Evolutionary conservation across 2,797 vertebrate species (phyloP).

Genomic region (Enoplosus armatus): DNA sequence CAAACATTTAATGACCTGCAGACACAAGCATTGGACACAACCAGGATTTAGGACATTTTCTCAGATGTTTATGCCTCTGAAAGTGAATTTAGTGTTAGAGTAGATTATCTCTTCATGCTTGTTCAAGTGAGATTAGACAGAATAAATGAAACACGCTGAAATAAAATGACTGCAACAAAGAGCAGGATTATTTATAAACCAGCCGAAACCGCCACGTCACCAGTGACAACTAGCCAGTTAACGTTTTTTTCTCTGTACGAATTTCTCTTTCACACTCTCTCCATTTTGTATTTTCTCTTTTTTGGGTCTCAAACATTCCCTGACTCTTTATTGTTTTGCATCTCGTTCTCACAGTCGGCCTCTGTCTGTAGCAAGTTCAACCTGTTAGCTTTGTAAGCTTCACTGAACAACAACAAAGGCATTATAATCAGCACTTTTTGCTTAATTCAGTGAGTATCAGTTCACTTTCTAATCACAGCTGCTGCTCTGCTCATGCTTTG

Average conservation of each 20-base stretch:
- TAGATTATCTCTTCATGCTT: background rate
- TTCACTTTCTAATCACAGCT: conserved; percentile 8
- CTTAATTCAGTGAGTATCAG: background rate
- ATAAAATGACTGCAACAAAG: background rate
- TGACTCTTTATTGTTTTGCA: background rate
- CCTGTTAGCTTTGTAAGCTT: conserved; percentile 19
- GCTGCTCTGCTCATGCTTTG: background rate
- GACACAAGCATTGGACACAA: background rate
- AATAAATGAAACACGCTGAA: accelerated
- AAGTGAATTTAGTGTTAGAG: background rate
- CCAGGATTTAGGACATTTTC: background rate
- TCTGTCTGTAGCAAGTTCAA: conserved; percentile 27
- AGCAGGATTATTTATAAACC: background rate
- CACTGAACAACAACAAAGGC: conserved; percentile 28
- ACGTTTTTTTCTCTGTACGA: background rate
- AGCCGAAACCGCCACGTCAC: background rate
- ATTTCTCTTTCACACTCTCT: background rate
- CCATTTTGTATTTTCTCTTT: background rate
- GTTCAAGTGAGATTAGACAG: background rate
- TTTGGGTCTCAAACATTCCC: background rate
- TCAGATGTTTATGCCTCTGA: too few relatives aligned
- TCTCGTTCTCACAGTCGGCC: background rate
- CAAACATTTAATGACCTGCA: background rate
- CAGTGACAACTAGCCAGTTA: background rate
- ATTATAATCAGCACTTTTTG: background rate